Conservation (phyloP, 2,113 vertebrate genomes). For the Neoarius graeffei region DNA sequence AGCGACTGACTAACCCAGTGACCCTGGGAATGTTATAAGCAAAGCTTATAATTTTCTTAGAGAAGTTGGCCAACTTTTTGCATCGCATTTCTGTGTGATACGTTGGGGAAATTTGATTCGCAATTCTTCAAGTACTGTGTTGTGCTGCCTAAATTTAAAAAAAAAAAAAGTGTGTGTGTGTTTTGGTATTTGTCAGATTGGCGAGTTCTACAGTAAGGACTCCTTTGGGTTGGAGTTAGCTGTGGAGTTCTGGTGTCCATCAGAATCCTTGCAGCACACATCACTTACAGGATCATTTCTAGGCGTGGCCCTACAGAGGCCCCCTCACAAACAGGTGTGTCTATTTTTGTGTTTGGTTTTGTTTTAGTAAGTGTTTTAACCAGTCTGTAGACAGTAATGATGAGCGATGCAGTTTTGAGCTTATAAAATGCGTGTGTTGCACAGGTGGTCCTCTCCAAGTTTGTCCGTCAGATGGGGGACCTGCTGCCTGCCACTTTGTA, state of each 20-base stretch:
- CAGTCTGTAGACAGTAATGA: too few species aligned
- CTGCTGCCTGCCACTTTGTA: constrained; percentile 92
- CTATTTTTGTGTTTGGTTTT: constrained; percentile 49
- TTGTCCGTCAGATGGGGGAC: constrained; percentile 98
- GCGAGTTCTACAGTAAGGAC: constrained; percentile 89
- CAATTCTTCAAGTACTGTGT: neutral
- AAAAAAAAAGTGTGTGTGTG: neutral
- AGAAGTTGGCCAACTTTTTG: too few species aligned
- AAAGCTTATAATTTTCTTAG: too few species aligned
- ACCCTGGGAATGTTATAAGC: too few species aligned
- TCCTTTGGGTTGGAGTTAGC: constrained; percentile 87
- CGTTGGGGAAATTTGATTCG: too few species aligned
- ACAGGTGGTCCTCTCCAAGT: constrained; percentile 96
- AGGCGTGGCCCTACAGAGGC: constrained; percentile 89
- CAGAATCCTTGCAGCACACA: constrained; percentile 90
- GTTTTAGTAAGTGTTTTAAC: neutral
- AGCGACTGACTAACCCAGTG: too few species aligned
- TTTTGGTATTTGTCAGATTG: constrained; percentile 75
- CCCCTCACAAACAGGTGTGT: constrained; percentile 90
- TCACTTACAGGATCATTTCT: constrained; percentile 90
- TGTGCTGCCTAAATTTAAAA: neutral
- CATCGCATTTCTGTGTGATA: too few species aligned
- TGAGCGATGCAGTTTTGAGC: neutral
- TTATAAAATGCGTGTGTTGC: constrained; percentile 35
- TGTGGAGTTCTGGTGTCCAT: constrained; percentile 94